Evolutionary conservation across 2,113 vertebrate species (phyloP).

Genomic region (Poecilia latipinna): DNA sequence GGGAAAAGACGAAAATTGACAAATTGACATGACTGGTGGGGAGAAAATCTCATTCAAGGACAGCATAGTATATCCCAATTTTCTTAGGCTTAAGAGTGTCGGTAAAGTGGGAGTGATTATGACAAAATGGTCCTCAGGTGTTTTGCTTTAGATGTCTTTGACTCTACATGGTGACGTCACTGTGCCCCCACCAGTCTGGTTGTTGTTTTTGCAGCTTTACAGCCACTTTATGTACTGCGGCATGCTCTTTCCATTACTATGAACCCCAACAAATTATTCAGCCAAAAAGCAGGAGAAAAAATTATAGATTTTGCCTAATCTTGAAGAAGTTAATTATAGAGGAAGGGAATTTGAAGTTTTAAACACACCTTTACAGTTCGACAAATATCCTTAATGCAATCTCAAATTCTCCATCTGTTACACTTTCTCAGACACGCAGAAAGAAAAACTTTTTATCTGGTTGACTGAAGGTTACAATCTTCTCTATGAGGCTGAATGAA

Average conservation of each 20-base stretch:
- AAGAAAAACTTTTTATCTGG: constrained; percentile 24
- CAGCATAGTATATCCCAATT: constrained; percentile 26
- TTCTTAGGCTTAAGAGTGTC: constrained; percentile 39
- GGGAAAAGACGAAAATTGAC: constrained; percentile 40
- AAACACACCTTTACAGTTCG: constrained; percentile 28
- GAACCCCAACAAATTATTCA: constrained; percentile 20
- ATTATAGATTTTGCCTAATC: constrained; percentile 1
- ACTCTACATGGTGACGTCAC: constrained; percentile 12
- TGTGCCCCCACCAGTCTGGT: not conserved
- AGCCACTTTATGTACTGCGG: constrained; percentile 21
- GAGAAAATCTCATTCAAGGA: constrained; percentile 49
- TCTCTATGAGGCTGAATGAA: constrained; percentile 15
- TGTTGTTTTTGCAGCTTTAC: constrained; percentile 13
- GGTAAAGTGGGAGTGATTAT: constrained; percentile 45
- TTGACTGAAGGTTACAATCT: constrained; percentile 46
- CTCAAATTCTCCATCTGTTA: not conserved
- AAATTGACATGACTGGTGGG: constrained; percentile 38
- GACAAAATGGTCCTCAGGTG: constrained; percentile 30
- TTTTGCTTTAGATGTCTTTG: constrained; percentile 39
- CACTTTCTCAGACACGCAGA: not conserved
- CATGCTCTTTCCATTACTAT: constrained; percentile 27
- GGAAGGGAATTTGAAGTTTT: not conserved
- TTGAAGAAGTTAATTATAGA: constrained; percentile 16
- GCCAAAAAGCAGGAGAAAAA: constrained; percentile 12
- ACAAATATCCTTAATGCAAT: constrained; percentile 31